Evolutionary conservation across 2,113 vertebrate genomes (phyloP).

Genomic region (Laticauda laticaudata): DNA sequence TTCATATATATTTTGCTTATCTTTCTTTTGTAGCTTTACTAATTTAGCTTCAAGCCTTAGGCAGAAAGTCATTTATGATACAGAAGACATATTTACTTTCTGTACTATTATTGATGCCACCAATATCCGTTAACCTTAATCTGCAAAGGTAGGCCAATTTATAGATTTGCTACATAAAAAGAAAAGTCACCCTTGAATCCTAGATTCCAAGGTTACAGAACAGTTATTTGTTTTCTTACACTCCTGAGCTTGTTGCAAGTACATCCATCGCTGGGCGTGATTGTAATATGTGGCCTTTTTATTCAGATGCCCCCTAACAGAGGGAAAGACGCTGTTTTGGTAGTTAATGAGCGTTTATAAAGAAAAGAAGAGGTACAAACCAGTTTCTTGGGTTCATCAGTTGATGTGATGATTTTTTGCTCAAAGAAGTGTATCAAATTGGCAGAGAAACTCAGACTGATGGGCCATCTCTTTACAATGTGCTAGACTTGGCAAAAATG

Average conservation of each 20-base stretch:
- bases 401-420: not conserved
- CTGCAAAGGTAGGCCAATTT: not conserved
- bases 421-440: not conserved
- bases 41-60: not conserved
- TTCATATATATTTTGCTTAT: not conserved
- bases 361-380: not conserved
- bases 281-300: not conserved
- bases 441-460: not conserved
- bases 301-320: not conserved
- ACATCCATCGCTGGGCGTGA: not conserved
- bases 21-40: not conserved
- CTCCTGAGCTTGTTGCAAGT: not conserved
- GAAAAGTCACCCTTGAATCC: not conserved
- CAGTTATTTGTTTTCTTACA: not conserved
- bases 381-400: not conserved
- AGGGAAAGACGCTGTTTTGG: not conserved
- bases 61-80: constrained; percentile 12
- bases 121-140: not conserved
- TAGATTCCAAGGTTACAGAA: not conserved
- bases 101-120: not conserved
- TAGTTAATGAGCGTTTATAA: not conserved
- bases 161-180: constrained; percentile 15
- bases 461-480: not conserved
- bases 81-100: not conserved
- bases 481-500: not conserved